These are phyloP conservation scores for Eudyptes chrysolophus DNA, from an alignment of 2,113 vertebrate genomes.

Conservation along the genomic window DNA sequence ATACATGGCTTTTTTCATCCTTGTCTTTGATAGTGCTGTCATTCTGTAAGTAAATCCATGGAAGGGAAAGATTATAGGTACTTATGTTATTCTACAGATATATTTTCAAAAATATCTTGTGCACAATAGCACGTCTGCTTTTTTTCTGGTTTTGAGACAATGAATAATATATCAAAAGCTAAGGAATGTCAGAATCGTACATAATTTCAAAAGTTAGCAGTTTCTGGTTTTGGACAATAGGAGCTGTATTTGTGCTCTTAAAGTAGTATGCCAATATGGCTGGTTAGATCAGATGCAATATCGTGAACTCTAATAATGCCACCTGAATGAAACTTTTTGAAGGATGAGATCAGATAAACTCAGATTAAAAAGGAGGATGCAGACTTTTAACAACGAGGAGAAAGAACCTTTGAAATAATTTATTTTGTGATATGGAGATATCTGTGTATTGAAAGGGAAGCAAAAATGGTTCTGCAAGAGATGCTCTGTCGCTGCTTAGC, in stretches of 20 bases:
- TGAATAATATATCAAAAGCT: not conserved
- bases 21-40: not conserved
- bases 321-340: not conserved
- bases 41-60: not conserved
- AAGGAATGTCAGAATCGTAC: not conserved
- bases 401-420: not conserved
- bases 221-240: not conserved
- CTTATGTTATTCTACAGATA: not conserved
- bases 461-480: not conserved
- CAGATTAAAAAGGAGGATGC: not conserved
- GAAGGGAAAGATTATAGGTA: not conserved
- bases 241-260: not conserved
- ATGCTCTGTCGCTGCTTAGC: not conserved
- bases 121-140: not conserved
- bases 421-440: not conserved
- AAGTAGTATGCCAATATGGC: not conserved
- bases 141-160: not conserved
- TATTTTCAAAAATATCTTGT: not conserved
- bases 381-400: not conserved
- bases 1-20: not conserved
- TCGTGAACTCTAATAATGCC: not conserved
- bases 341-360: not conserved
- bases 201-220: not conserved
- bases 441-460: not conserved
- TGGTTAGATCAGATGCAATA: not conserved